Percentiles rank a stretch among this genome's conserved stretches.
phyloP scores from a whole-genome alignment of 2,888 invertebrate genomes.

The Plebejus melissa region DNA sequence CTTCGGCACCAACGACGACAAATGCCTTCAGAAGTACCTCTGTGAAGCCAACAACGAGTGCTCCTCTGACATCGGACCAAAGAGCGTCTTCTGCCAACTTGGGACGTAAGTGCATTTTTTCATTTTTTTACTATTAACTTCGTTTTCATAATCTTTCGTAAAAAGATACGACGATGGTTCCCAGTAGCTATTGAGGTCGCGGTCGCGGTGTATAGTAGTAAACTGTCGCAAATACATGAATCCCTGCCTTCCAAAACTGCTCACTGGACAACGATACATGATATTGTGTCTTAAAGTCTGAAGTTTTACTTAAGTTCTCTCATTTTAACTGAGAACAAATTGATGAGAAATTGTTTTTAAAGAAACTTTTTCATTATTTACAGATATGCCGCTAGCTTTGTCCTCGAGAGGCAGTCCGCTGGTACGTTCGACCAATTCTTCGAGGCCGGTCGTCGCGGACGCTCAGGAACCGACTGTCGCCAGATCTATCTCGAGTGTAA shows the following conservation, averaged over 20 bases:
- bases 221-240: too few species aligned
- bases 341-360: neutral
- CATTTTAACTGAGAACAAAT: neutral
- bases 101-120: conserved; percentile 87
- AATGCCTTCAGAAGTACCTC: conserved; percentile 91
- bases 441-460: conserved; percentile 91
- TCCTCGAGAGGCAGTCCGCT: conserved; percentile 87
- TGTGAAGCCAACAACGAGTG: conserved; percentile 95
- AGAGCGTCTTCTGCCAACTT: conserved; percentile 93
- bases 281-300: too few species aligned
- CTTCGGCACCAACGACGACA: conserved; percentile 86
- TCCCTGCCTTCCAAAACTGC: too few species aligned
- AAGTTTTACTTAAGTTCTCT: too few species aligned
- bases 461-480: conserved; percentile 91
- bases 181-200: too few species aligned
- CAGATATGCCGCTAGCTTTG: conserved; percentile 92
- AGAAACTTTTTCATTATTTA: conserved; percentile 34
- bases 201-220: too few species aligned
- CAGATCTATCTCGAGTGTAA: conserved; percentile 92
- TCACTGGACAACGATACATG: too few species aligned
- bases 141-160: too few species aligned
- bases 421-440: conserved; percentile 88
- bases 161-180: too few species aligned
- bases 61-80: conserved; percentile 86
- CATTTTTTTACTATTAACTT: too few species aligned